Conservation (phyloP, 2,113 vertebrate genomes). For the Anoura caudifer region DNA sequence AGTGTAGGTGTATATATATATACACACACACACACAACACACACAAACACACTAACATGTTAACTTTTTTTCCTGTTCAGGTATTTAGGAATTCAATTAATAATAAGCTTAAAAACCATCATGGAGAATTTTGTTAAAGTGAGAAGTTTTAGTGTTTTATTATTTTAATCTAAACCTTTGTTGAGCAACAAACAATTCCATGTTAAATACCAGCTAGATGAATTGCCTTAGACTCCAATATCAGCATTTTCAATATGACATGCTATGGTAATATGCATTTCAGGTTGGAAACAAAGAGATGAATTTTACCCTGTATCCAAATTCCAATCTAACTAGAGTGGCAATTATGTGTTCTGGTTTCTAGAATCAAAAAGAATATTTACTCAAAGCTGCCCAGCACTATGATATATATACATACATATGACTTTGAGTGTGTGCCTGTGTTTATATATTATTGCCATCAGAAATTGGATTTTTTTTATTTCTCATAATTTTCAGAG, state of each 20-base stretch:
- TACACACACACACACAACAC: too few species aligned
- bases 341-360: neutral
- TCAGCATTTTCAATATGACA: neutral
- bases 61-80: neutral
- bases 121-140: neutral
- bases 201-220: neutral
- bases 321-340: neutral
- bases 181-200: neutral
- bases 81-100: neutral
- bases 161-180: neutral
- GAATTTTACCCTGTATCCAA: neutral
- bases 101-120: neutral
- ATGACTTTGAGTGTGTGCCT: neutral
- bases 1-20: too few species aligned
- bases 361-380: neutral
- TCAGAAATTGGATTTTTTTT: neutral
- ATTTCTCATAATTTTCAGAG: neutral
- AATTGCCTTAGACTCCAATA: neutral
- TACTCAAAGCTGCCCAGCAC: neutral
- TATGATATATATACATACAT: neutral
- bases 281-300: neutral
- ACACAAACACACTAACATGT: too few species aligned
- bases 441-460: neutral
- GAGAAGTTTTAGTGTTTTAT: neutral
- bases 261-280: neutral